phyloP scores from a whole-genome alignment of 2,113 vertebrate species.

The Pelecanus crispus region DNA sequence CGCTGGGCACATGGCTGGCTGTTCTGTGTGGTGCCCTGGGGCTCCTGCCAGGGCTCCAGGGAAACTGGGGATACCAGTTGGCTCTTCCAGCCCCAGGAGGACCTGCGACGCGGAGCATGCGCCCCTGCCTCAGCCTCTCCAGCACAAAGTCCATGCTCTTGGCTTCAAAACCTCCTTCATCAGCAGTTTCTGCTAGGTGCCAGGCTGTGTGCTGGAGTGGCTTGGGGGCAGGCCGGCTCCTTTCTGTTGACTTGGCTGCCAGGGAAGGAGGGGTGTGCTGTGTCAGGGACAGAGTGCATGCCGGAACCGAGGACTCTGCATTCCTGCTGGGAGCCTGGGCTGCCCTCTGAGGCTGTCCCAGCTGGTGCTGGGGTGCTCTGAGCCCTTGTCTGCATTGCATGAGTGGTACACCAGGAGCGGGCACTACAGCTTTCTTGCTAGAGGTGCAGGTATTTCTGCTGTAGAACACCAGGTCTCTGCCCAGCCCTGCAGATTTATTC shows the following conservation, averaged over 20 bases:
- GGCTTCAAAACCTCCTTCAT: neutral
- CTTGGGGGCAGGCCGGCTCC: neutral
- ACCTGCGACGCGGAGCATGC: neutral
- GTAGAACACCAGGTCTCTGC: neutral
- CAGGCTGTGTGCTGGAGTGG: neutral
- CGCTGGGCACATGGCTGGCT: rapidly evolving
- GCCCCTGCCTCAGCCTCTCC: neutral
- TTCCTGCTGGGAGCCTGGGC: neutral
- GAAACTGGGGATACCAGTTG: neutral
- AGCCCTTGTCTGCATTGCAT: rapidly evolving
- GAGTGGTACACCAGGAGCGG: neutral
- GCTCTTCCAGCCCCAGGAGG: neutral
- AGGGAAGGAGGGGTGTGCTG: neutral
- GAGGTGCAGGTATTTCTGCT: neutral
- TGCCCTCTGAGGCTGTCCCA: neutral
- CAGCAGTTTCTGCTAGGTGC: constrained; percentile 11
- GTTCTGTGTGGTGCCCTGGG: rapidly evolving
- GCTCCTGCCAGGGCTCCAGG: neutral
- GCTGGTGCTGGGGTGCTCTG: neutral
- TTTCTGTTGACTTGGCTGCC: neutral
- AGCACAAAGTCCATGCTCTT: neutral
- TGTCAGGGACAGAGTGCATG: neutral
- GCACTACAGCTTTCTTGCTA: neutral
- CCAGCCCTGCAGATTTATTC: neutral
- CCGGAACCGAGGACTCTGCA: neutral